These are phyloP conservation scores for Pachliopta kotzebuea DNA, from an alignment of 2,888 invertebrate species.

Conservation along the genomic window DNA sequence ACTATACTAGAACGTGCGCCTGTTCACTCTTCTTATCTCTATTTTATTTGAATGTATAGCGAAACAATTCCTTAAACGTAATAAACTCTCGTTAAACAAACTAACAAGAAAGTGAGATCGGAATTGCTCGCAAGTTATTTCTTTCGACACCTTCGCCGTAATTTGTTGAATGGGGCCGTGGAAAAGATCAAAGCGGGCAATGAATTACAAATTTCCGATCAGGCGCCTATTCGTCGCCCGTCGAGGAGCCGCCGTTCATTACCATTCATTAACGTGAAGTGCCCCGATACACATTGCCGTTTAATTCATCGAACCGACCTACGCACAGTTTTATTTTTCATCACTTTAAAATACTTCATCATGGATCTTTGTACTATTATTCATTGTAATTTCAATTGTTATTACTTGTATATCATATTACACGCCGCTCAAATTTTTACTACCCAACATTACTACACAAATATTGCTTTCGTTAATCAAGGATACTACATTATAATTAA, in stretches of 20 bases:
- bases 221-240: conserved; percentile 50
- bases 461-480: too few relatives aligned
- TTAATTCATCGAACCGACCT: not conserved
- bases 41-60: not conserved
- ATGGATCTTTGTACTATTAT: too few relatives aligned
- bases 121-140: conserved; percentile 11
- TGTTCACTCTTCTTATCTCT: not conserved
- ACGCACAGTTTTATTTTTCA: not conserved
- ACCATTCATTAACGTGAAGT: conserved; percentile 45
- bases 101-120: conserved; percentile 6
- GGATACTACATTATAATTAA: too few relatives aligned
- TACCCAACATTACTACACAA: too few relatives aligned
- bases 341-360: not conserved
- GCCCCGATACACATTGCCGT: conserved; percentile 18
- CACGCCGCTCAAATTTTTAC: too few relatives aligned
- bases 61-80: not conserved
- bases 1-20: not conserved
- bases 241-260: conserved; percentile 44
- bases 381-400: too few relatives aligned
- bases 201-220: conserved; percentile 51
- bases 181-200: conserved; percentile 30
- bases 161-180: conserved; percentile 18
- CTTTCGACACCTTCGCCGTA: conserved; percentile 19
- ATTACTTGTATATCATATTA: too few relatives aligned
- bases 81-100: not conserved